Conservation (phyloP, 92 coral and sea anemone species). For the Heteractis magnifica region DNA sequence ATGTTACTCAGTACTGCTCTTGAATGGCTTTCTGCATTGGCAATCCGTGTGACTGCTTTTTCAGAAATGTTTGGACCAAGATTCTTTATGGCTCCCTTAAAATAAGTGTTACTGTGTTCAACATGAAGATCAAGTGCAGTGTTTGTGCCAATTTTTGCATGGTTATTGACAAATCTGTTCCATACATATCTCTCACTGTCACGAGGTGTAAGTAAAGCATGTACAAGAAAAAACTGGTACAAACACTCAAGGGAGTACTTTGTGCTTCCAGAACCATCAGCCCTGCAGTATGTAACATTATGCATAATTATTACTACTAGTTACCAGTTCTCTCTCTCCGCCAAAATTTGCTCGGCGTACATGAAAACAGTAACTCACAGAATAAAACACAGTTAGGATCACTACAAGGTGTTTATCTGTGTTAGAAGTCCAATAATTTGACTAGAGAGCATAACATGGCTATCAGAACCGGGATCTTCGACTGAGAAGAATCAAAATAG, state of each 20-base stretch:
- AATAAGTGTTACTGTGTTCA: conserved; percentile 41
- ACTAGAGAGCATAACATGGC: too few relatives aligned
- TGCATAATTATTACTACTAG: too few relatives aligned
- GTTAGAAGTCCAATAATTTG: too few relatives aligned
- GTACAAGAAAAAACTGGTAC: conserved; percentile 35
- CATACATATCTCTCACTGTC: conserved; percentile 34
- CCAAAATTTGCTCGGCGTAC: too few relatives aligned
- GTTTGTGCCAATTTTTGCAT: conserved; percentile 25
- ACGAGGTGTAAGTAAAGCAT: conserved; percentile 28
- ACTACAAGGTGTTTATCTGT: too few relatives aligned
- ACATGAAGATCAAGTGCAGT: conserved; percentile 46
- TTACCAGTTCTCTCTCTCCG: too few relatives aligned
- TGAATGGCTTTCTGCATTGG: conserved; percentile 7
- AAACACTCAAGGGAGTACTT: conserved; percentile 52
- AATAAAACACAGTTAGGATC: too few relatives aligned
- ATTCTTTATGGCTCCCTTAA: conserved; percentile 23
- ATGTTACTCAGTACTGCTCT: conserved; percentile 20
- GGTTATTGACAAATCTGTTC: conserved; percentile 42
- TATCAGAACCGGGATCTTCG: too few relatives aligned
- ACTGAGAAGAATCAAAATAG: too few relatives aligned
- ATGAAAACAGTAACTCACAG: too few relatives aligned
- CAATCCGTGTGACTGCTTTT: conserved; percentile 27
- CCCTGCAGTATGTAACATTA: conserved; percentile 46
- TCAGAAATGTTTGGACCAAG: conserved; percentile 29
- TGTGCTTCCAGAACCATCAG: conserved; percentile 44